Evolutionary conservation across 1,140 invertebrate genomes (phyloP).

Genomic region (Paramacrobiotus metropolitanus): DNA sequence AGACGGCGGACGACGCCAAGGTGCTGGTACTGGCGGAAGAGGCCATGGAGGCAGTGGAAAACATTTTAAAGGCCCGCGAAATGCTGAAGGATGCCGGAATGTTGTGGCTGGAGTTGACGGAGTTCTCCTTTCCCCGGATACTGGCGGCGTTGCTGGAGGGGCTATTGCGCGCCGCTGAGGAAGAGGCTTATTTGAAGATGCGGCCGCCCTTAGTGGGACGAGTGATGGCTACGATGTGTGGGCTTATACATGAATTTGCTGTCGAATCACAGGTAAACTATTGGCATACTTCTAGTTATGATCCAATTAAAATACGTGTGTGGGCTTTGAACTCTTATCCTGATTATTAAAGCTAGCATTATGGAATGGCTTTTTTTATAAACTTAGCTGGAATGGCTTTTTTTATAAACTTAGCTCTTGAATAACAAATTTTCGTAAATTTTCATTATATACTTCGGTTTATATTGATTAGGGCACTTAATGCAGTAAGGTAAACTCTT

Average conservation of each 20-base stretch:
- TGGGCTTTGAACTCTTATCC: too few relatives aligned
- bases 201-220: not conserved
- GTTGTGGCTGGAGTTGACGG: slow-evolving; percentile 3
- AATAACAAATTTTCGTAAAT: too few relatives aligned
- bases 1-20: not conserved
- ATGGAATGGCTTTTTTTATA: too few relatives aligned
- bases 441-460: too few relatives aligned
- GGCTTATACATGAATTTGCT: not conserved
- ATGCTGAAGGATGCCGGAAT: not conserved
- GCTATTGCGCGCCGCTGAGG: not conserved
- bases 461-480: too few relatives aligned
- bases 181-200: not conserved
- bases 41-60: not conserved
- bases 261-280: not conserved
- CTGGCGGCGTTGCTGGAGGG: not conserved
- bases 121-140: slow-evolving; percentile 1
- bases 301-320: too few relatives aligned
- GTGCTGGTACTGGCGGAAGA: not conserved
- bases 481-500: too few relatives aligned
- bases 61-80: not conserved
- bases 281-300: too few relatives aligned
- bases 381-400: too few relatives aligned
- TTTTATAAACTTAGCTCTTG: too few relatives aligned
- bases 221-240: not conserved
- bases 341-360: too few relatives aligned